phyloP scores from a whole-genome alignment of 2,888 invertebrate species.

The Congeria kusceri region DNA sequence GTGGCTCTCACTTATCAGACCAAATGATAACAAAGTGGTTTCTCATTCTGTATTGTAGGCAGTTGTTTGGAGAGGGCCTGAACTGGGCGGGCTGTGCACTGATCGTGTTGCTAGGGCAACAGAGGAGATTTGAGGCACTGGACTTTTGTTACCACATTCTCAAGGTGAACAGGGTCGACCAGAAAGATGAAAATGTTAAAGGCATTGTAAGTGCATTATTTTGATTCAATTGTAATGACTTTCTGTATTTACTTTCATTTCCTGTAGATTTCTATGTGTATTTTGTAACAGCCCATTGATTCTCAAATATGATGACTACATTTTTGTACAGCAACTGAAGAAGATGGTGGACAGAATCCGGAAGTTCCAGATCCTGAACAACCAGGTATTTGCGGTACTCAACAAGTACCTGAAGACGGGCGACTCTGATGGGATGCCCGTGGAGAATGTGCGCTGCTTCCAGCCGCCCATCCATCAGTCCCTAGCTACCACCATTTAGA shows the following conservation, averaged over 20 bases:
- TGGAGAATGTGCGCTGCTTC: slow-evolving; percentile 98
- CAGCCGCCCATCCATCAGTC: slow-evolving; percentile 92
- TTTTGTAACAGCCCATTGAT: no score
- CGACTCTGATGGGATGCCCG: slow-evolving; percentile 91
- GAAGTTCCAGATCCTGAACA: slow-evolving; percentile 98
- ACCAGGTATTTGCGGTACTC: slow-evolving; percentile 97
- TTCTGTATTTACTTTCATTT: not conserved
- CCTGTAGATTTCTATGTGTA: no score
- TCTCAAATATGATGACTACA: no score
- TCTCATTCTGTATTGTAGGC: slow-evolving; percentile 88
- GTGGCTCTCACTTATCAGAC: no score
- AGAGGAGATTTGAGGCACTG: slow-evolving; percentile 97
- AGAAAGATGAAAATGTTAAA: slow-evolving; percentile 97
- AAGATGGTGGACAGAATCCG: slow-evolving; percentile 99
- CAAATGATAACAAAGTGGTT: no score
- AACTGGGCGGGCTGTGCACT: slow-evolving; percentile 99
- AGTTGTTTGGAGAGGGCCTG: slow-evolving; percentile 98
- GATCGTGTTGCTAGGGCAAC: slow-evolving; percentile 97
- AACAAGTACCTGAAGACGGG: slow-evolving; percentile 95
- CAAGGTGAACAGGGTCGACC: slow-evolving; percentile 97
- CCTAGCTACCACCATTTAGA: slow-evolving; percentile 74
- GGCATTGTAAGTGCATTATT: slow-evolving; percentile 97
- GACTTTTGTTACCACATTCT: slow-evolving; percentile 99
- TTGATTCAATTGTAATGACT: not conserved
- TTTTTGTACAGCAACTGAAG: slow-evolving; percentile 88